Evolutionary conservation across 2,797 vertebrate species (phyloP), one percentile per base, ranked within the genome.

Genomic region (Typhlichthys subterraneus): DNA sequence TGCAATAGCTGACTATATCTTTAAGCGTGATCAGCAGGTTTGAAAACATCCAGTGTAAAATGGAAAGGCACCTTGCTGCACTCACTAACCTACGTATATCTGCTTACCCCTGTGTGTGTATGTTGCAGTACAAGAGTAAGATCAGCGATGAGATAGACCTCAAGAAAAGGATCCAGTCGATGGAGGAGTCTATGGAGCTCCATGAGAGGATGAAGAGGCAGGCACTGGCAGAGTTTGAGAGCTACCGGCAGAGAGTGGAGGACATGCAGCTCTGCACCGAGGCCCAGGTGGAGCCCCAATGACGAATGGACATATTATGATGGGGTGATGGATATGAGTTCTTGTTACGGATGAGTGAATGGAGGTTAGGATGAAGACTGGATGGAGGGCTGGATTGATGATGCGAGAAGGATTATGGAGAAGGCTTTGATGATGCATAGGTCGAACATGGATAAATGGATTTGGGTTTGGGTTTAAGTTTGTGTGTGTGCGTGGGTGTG

Each of bases 241-340:
- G 95, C 19, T 99, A 99, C 78, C 96, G 96, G 13, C 97, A 94
- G 77, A 90, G 96, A 63, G 95, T 99, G 70, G 97, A 98, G 87
- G 97, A 98, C 90, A 95, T 95, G 94, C 96, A 98, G 75, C 94
- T 98, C 46, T 97, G 96, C 88, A 95, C 96, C 0, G 97, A 98
- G 89, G 96, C 97, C 8, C 92, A 91, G 89, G 89, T 91, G 79
- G 19, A 29, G 1, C 2, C 15, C 17, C 1, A 38, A 15, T 13
- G 11, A 8, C 13, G 29, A 48, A 15, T 38, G 33, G 33, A 38
- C 5, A 38, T 38, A 6, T 38, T 38, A 10, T 47, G 53, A n/a
- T 31, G 53, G 13, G 10, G 23, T 5, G 19, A 15, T 51, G 59
- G 59, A 19, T 10, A 17, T 17, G 17, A 51, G 6, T 9, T 38